A percentile compares a stretch with the other conserved stretches of the same genome.
Conservation (phyloP, 2,113 vertebrate species). For the Eretmochelys imbricata region DNA sequence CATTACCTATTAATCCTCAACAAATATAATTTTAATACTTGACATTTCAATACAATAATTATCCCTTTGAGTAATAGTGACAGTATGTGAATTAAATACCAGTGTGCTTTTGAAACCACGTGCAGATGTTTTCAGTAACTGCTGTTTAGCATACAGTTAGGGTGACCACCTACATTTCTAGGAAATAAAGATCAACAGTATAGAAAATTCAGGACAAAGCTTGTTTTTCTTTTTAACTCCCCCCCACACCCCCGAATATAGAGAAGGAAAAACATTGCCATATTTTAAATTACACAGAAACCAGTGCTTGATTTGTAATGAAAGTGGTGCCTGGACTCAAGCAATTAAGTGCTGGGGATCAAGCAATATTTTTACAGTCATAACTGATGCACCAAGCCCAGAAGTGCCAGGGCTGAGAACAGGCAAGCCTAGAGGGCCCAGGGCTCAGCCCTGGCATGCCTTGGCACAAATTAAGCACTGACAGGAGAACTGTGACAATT, state of each 20-base stretch:
- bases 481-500: not conserved
- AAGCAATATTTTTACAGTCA: no score
- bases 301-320: not conserved
- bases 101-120: constrained; percentile 66
- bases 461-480: no score
- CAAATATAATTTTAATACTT: constrained; percentile 43
- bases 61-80: constrained; percentile 50
- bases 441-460: no score
- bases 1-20: constrained; percentile 42
- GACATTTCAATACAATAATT: constrained; percentile 56
- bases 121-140: constrained; percentile 61
- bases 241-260: no score
- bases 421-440: no score
- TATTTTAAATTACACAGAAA: not conserved
- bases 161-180: not conserved
- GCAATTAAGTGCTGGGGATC: no score
- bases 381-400: no score
- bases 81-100: constrained; percentile 49
- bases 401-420: no score
- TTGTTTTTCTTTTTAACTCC: not conserved
- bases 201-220: constrained; percentile 1
- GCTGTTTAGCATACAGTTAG: not conserved
- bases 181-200: constrained; percentile 12
- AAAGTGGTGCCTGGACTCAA: no score
- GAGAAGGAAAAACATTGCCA: not conserved